Evolutionary conservation across 92 coral and sea anemone genomes (phyloP).

Genomic region (Heliopora coerulea): DNA sequence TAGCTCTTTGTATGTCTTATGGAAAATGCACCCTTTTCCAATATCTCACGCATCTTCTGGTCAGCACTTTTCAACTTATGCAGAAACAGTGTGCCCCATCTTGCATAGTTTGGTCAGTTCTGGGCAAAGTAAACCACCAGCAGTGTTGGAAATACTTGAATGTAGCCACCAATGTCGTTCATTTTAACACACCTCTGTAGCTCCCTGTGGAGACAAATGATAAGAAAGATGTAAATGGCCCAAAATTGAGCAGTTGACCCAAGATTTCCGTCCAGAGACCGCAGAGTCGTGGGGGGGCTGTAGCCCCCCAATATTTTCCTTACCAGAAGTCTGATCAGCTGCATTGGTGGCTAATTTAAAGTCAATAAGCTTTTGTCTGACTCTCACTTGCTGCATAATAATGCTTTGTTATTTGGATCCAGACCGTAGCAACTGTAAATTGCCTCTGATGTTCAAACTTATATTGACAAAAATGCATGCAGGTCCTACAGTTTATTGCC

Average conservation of each 20-base stretch:
- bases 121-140: background rate
- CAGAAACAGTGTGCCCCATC: conserved; percentile 7
- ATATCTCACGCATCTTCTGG: conserved; percentile 1
- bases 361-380: no score
- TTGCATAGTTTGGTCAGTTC: conserved; percentile 12
- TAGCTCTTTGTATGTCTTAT: conserved; percentile 6
- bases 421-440: no score
- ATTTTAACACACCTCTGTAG: background rate
- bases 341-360: no score
- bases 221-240: conserved; percentile 16
- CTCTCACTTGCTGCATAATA: no score
- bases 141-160: conserved; percentile 3
- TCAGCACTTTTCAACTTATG: background rate
- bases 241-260: conserved; percentile 16
- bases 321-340: no score
- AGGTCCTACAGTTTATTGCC: no score
- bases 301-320: no score
- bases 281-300: no score
- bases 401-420: no score
- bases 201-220: background rate
- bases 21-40: conserved; percentile 9
- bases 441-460: no score
- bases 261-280: no score
- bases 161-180: background rate
- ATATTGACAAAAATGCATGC: no score